Evolutionary conservation across 2,888 invertebrate species (phyloP).

Genomic region (Elaeidobius kamerunicus): DNA sequence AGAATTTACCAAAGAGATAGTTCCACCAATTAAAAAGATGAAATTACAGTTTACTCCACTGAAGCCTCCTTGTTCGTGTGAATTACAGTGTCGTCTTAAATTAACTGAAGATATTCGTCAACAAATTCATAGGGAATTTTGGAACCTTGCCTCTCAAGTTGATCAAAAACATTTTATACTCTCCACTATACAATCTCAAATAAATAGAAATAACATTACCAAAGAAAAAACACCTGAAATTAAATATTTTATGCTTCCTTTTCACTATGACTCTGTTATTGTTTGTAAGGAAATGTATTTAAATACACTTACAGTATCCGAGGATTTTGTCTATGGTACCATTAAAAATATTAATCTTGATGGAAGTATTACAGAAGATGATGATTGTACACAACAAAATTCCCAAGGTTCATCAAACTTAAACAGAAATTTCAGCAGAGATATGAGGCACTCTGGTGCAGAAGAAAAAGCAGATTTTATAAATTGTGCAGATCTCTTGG

Average conservation of each 20-base stretch:
- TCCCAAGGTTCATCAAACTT: not conserved
- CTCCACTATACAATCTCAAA: slow-evolving; percentile 17
- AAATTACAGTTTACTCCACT: slow-evolving; percentile 17
- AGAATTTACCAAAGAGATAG: slow-evolving; percentile 9
- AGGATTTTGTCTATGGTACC: slow-evolving; percentile 18
- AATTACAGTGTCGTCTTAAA: slow-evolving; percentile 14
- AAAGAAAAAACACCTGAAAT: slow-evolving; percentile 18
- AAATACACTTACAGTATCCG: slow-evolving; percentile 20
- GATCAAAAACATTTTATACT: slow-evolving; percentile 26
- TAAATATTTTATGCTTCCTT: slow-evolving; percentile 21
- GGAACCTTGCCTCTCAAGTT: slow-evolving; percentile 24
- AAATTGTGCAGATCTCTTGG: slow-evolving; percentile 15
- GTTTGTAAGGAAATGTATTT: slow-evolving; percentile 29
- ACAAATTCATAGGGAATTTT: slow-evolving; percentile 25
- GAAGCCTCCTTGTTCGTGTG: slow-evolving; percentile 21
- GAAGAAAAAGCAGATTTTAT: slow-evolving; percentile 18
- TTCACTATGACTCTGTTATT: slow-evolving; percentile 17
- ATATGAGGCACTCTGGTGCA: not conserved
- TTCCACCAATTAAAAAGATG: slow-evolving; percentile 2
- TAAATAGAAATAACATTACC: slow-evolving; percentile 14
- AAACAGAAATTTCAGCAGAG: not conserved
- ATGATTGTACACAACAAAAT: slow-evolving; percentile 10
- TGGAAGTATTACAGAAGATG: slow-evolving; percentile 26
- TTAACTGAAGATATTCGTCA: slow-evolving; percentile 25
- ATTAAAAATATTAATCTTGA: slow-evolving; percentile 24